Percentiles rank a stretch among this genome's conserved stretches.
Conservation (phyloP, 2,113 vertebrate genomes). For the Camelus bactrianus region DNA sequence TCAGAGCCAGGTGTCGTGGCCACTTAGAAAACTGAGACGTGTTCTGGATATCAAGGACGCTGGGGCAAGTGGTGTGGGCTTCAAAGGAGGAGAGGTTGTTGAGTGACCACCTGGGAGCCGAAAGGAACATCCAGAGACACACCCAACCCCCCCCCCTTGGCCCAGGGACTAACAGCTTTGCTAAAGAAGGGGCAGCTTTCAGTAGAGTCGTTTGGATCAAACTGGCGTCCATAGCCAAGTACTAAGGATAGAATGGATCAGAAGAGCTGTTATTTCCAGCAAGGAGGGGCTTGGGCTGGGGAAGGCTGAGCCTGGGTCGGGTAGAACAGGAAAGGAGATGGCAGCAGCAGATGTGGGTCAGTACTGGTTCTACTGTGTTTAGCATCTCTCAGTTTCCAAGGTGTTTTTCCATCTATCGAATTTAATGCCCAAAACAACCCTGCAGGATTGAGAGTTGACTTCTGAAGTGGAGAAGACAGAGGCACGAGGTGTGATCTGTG, state of each 20-base stretch:
- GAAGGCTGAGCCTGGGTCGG: background rate
- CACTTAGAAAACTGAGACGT: background rate
- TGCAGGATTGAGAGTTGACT: background rate
- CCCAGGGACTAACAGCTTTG: accelerated
- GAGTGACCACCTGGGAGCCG: too few relatives aligned
- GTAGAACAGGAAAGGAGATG: background rate
- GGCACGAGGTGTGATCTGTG: accelerated
- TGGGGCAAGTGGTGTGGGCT: accelerated
- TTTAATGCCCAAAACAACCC: background rate
- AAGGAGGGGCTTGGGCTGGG: background rate
- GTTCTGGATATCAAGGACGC: too few relatives aligned
- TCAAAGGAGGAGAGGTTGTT: background rate
- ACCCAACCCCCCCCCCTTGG: background rate
- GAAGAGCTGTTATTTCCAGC: background rate
- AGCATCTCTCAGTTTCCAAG: background rate
- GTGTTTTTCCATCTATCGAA: background rate
- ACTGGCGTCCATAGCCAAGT: background rate
- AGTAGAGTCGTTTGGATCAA: background rate
- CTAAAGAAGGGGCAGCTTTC: background rate
- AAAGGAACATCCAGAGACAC: background rate
- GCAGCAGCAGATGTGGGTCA: accelerated
- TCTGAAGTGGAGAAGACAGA: background rate
- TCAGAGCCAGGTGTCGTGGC: background rate
- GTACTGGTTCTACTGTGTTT: accelerated
- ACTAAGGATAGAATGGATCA: background rate